Evolutionary conservation across 2,888 invertebrate species (phyloP).

Genomic region (Boloria selene): DNA sequence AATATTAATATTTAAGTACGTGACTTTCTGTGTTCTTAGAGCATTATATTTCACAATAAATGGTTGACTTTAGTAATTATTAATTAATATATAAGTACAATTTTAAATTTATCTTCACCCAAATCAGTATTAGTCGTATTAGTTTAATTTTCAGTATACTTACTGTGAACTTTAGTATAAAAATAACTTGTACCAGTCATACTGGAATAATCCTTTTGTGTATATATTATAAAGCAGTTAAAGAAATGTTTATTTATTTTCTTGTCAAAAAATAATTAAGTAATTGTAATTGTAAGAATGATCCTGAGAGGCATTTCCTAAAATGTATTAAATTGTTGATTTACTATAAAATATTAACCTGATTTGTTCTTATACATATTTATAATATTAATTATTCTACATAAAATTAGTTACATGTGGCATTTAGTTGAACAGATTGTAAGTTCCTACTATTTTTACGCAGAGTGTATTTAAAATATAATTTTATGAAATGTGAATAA

Average conservation of each 20-base stretch:
- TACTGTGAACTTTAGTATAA: slow-evolving; percentile 20
- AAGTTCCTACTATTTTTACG: slow-evolving; percentile 61
- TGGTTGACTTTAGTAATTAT: neutral
- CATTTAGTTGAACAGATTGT: slow-evolving; percentile 49
- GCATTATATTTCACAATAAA: no score
- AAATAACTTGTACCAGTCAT: slow-evolving; percentile 16
- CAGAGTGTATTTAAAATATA: slow-evolving; percentile 47
- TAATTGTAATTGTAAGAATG: slow-evolving; percentile 12
- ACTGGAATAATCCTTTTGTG: slow-evolving; percentile 20
- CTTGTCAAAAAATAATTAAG: slow-evolving; percentile 24
- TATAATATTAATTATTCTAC: slow-evolving; percentile 14
- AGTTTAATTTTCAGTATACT: slow-evolving; percentile 29
- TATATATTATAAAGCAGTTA: slow-evolving; percentile 20
- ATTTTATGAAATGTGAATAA: slow-evolving; percentile 28
- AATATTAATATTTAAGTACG: no score
- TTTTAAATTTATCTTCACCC: slow-evolving; percentile 17
- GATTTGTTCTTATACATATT: slow-evolving; percentile 14
- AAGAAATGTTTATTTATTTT: slow-evolving; percentile 26
- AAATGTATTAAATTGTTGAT: slow-evolving; percentile 17
- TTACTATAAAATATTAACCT: neutral
- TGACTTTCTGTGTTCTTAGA: no score
- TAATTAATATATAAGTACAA: neutral
- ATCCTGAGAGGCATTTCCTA: slow-evolving; percentile 30
- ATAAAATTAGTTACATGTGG: slow-evolving; percentile 36
- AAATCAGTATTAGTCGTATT: slow-evolving; percentile 46